phyloP scores from a whole-genome alignment of 2,888 invertebrate genomes.

The Lasioglossum lativentre region DNA sequence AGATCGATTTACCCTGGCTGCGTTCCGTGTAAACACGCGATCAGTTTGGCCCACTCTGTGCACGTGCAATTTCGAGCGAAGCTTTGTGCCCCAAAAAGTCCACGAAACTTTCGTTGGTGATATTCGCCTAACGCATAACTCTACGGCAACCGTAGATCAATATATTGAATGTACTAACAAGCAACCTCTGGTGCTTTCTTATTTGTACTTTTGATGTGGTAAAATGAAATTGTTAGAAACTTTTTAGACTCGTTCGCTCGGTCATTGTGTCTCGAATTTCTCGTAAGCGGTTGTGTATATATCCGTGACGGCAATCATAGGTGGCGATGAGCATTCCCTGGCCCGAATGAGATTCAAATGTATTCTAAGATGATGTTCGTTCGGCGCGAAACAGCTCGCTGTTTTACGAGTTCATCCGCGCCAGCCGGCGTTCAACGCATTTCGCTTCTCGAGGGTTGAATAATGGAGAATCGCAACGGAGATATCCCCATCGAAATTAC shows the following conservation, averaged over 20 bases:
- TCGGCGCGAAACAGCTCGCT: conserved; percentile 56
- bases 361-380: conserved; percentile 71
- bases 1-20: conserved; percentile 62
- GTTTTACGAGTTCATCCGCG: conserved; percentile 74
- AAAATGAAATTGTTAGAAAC: neutral
- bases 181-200: too few species aligned
- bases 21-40: conserved; percentile 55
- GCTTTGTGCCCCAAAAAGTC: conserved; percentile 14
- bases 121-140: conserved; percentile 10
- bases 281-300: conserved; percentile 35
- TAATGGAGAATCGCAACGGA: conserved; percentile 33
- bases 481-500: conserved; percentile 46
- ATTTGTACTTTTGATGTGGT: too few species aligned
- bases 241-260: neutral
- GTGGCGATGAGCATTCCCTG: conserved; percentile 16
- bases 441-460: conserved; percentile 31
- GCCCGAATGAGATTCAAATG: conserved; percentile 75
- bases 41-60: conserved; percentile 22
- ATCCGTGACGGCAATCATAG: conserved; percentile 11
- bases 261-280: conserved; percentile 67
- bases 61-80: conserved; percentile 28
- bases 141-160: neutral
- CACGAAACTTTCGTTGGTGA: conserved; percentile 10
- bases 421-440: conserved; percentile 39
- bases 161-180: neutral